phyloP scores from a whole-genome alignment of 1,140 invertebrate species.

The Tachypleus tridentatus region DNA sequence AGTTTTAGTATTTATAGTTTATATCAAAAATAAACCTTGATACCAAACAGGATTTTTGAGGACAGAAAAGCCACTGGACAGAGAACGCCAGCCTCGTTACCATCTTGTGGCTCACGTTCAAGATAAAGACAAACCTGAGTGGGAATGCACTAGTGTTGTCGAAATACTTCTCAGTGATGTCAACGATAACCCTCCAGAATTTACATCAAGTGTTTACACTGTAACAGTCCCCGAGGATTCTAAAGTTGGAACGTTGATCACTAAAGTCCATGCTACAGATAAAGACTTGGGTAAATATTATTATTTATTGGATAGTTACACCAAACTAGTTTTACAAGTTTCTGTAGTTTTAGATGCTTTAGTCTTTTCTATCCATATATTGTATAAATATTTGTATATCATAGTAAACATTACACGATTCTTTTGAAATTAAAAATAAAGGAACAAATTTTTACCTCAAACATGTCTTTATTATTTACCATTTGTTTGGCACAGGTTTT shows the following conservation, averaged over 20 bases:
- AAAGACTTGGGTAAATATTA: conserved; percentile 30
- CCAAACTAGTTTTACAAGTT: too few species aligned
- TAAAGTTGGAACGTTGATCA: conserved; percentile 46
- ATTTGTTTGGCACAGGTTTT: too few species aligned
- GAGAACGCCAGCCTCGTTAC: conserved; percentile 57
- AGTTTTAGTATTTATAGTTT: too few species aligned
- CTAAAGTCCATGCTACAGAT: conserved; percentile 36
- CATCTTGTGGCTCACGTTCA: conserved; percentile 62
- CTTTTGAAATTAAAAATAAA: too few species aligned
- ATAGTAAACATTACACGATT: too few species aligned
- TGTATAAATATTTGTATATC: too few species aligned
- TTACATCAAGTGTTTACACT: conserved; percentile 61
- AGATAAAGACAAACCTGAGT: conserved; percentile 59
- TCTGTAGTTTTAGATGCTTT: too few species aligned
- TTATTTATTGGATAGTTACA: too few species aligned
- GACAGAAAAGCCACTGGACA: conserved; percentile 58
- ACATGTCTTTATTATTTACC: too few species aligned
- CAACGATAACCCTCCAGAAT: conserved; percentile 75
- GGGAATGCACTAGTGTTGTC: conserved; percentile 68
- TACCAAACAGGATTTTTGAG: conserved; percentile 46
- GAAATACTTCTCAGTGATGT: conserved; percentile 61
- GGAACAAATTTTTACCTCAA: too few species aligned
- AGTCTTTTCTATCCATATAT: too few species aligned
- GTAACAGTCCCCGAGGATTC: conserved; percentile 75
- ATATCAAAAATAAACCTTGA: too few species aligned